phyloP scores from a whole-genome alignment of 2,888 invertebrate genomes.

The Mythimna impura region DNA sequence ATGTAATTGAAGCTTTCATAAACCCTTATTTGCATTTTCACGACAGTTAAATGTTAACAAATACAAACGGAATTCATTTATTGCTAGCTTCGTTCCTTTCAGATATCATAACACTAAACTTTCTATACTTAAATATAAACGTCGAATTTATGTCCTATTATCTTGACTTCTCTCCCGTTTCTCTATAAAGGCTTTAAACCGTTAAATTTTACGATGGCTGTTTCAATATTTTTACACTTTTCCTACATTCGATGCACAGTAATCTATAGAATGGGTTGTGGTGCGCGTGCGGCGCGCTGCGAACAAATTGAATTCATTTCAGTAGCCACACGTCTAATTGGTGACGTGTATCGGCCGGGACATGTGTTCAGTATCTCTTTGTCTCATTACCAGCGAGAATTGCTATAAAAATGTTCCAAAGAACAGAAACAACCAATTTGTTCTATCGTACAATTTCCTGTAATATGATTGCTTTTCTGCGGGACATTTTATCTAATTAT shows the following conservation, averaged over 20 bases:
- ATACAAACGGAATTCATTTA: conserved; percentile 31
- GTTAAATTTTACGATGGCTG: conserved; percentile 54
- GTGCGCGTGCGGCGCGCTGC: conserved; percentile 56
- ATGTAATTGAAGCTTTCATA: conserved; percentile 66
- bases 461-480: conserved; percentile 17
- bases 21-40: conserved; percentile 59
- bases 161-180: conserved; percentile 37
- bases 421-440: conserved; percentile 12
- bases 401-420: conserved; percentile 9
- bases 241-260: conserved; percentile 42
- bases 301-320: conserved; percentile 77
- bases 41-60: conserved; percentile 31
- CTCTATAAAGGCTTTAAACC: conserved; percentile 43
- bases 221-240: conserved; percentile 57
- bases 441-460: conserved; percentile 18
- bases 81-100: conserved; percentile 13
- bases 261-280: conserved; percentile 45
- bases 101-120: conserved; percentile 45
- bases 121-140: conserved; percentile 43
- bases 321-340: conserved; percentile 74
- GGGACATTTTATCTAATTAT: conserved; percentile 40
- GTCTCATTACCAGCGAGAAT: conserved; percentile 21
- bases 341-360: conserved; percentile 66
- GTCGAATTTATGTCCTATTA: conserved; percentile 52
- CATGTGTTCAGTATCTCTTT: conserved; percentile 47